Percentiles rank a stretch among this genome's conserved stretches.
These are phyloP conservation scores for Lymantria dispar DNA, from an alignment of 2,888 invertebrate species.

Conservation along the genomic window DNA sequence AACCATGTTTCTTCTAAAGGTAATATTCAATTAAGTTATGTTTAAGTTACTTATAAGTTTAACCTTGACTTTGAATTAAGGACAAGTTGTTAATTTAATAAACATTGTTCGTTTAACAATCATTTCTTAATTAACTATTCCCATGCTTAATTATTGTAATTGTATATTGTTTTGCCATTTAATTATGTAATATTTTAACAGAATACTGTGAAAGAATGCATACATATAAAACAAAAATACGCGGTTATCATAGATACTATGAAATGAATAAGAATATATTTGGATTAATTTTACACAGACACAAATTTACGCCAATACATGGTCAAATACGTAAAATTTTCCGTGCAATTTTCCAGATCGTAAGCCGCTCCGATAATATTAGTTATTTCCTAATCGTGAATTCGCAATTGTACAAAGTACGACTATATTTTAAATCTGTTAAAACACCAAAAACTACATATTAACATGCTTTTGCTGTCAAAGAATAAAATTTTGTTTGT, in stretches of 20 bases:
- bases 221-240: constrained; percentile 9
- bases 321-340: constrained; percentile 12
- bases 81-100: constrained; percentile 36
- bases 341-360: constrained; percentile 26
- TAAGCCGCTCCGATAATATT: constrained; percentile 21
- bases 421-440: neutral
- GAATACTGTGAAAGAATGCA: constrained; percentile 29
- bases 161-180: constrained; percentile 35
- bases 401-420: constrained; percentile 21
- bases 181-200: constrained; percentile 30
- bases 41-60: constrained; percentile 26
- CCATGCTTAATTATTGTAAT: constrained; percentile 37
- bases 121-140: constrained; percentile 38
- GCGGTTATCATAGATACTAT: neutral
- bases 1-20: constrained; percentile 52
- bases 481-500: no score
- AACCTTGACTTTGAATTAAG: constrained; percentile 42
- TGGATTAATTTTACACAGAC: neutral
- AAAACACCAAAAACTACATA: no score
- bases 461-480: no score
- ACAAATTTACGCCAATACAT: neutral
- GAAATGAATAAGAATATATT: neutral
- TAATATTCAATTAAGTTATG: constrained; percentile 35
- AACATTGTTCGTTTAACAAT: constrained; percentile 48
- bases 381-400: constrained; percentile 22